Percentiles rank a stretch among this genome's conserved stretches.
phyloP scores from a whole-genome alignment of 2,888 invertebrate species.

The Aphodius granarius region DNA sequence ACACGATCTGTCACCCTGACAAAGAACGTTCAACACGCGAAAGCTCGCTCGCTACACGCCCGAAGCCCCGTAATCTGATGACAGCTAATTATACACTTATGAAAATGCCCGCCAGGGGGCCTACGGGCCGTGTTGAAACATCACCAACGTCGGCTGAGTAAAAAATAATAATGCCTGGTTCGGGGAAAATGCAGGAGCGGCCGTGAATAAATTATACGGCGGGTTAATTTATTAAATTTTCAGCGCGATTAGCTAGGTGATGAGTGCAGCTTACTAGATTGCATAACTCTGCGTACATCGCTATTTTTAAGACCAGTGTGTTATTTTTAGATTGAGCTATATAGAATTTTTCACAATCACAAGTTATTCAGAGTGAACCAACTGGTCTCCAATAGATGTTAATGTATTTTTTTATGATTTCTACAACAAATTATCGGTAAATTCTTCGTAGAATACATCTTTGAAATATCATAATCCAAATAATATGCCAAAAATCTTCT shows the following conservation, averaged over 20 bases:
- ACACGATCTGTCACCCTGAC: neutral
- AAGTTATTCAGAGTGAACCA: too few species aligned
- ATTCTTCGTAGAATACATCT: too few species aligned
- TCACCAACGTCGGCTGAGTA: neutral
- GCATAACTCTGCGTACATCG: too few species aligned
- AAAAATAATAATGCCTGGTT: neutral
- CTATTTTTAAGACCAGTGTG: too few species aligned
- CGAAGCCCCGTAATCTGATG: constrained; percentile 29
- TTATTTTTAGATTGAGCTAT: too few species aligned
- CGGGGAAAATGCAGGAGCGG: neutral
- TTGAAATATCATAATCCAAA: too few species aligned
- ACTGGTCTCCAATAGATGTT: too few species aligned
- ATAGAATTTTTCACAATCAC: too few species aligned
- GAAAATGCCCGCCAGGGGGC: constrained; percentile 19
- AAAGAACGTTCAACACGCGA: constrained; percentile 9
- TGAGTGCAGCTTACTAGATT: too few species aligned
- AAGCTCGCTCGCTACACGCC: neutral
- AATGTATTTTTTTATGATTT: too few species aligned
- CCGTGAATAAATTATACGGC: neutral
- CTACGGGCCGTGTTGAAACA: neutral
- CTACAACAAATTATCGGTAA: too few species aligned
- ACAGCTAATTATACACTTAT: constrained; percentile 31
- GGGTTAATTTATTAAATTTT: neutral
- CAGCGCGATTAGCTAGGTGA: neutral
- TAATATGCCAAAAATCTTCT: too few species aligned